A percentile compares a stretch with the other conserved stretches of the same genome.
Evolutionary conservation across 2,888 invertebrate species (phyloP).

Genomic region (Salpingus planirostris): DNA sequence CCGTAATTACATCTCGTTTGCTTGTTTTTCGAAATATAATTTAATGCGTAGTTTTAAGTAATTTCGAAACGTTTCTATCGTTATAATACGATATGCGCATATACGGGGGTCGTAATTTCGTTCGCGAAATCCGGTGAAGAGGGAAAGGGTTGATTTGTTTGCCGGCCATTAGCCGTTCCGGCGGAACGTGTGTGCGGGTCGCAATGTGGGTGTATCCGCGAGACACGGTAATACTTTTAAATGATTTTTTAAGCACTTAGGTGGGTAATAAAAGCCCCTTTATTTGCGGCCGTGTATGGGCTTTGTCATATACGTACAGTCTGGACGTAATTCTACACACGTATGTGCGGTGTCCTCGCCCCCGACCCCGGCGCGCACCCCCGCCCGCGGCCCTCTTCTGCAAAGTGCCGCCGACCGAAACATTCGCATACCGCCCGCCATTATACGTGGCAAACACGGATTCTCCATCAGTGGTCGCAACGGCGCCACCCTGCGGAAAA

Average conservation of each 20-base stretch:
- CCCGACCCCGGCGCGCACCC: conserved; percentile 2
- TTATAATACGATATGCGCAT: too few species aligned
- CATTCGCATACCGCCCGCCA: conserved; percentile 26
- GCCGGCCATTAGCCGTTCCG: conserved; percentile 3
- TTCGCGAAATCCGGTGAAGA: too few species aligned
- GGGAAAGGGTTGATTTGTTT: conserved; percentile 9
- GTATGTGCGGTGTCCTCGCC: conserved; percentile 13
- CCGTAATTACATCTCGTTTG: too few species aligned
- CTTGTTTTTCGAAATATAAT: too few species aligned
- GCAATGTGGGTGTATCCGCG: conserved; percentile 5
- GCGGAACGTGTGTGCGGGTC: conserved; percentile 2
- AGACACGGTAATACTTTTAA: conserved; percentile 16
- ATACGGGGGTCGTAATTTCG: too few species aligned
- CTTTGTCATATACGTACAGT: conserved; percentile 19
- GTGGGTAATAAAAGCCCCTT: conserved; percentile 16
- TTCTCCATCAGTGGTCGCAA: conserved; percentile 29
- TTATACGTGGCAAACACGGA: conserved; percentile 30
- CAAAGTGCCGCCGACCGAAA: conserved; percentile 25
- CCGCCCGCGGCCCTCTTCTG: conserved; percentile 18
- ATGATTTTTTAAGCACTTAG: conserved; percentile 20
- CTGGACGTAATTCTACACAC: conserved; percentile 20
- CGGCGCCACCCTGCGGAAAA: conserved; percentile 15
- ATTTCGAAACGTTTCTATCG: too few species aligned
- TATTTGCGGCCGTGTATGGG: conserved; percentile 19
- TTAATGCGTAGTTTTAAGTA: too few species aligned